Evolutionary conservation across 2,888 invertebrate genomes (phyloP).

Genomic region (Spilarctia lutea): DNA sequence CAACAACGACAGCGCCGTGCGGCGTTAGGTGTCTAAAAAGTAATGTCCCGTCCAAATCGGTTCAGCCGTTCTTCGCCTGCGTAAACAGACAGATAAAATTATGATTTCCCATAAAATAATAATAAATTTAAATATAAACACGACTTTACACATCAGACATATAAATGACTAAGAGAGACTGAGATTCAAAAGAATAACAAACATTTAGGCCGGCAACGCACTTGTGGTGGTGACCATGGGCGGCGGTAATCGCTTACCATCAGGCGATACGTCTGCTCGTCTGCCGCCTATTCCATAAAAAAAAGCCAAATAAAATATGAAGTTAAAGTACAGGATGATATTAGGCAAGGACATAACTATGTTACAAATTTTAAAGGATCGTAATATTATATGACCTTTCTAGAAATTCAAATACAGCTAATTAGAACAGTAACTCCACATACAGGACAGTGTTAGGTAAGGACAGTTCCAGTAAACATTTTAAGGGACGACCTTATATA

Average conservation of each 20-base stretch:
- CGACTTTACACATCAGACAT: too few relatives aligned
- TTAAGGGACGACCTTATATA: conserved; percentile 45
- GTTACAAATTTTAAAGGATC: not conserved
- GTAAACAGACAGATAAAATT: too few relatives aligned
- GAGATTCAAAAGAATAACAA: not conserved
- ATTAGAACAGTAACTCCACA: not conserved
- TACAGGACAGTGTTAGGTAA: not conserved
- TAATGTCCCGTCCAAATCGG: too few relatives aligned
- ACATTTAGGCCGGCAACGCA: not conserved
- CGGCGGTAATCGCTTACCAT: too few relatives aligned
- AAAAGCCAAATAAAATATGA: not conserved
- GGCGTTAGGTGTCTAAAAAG: too few relatives aligned
- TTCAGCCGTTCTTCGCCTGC: too few relatives aligned
- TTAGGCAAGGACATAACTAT: not conserved
- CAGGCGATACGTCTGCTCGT: too few relatives aligned
- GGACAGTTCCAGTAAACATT: conserved; percentile 33
- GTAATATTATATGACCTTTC: not conserved
- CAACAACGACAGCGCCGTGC: too few relatives aligned
- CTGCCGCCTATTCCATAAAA: not conserved
- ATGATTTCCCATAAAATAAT: too few relatives aligned
- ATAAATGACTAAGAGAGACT: not conserved
- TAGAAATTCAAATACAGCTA: not conserved
- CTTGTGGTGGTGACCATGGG: too few relatives aligned
- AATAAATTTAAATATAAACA: too few relatives aligned
- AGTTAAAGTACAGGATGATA: not conserved